phyloP scores from a whole-genome alignment of 35 echinoderm and acorn worm species.

The Nesometra sesokonis region DNA sequence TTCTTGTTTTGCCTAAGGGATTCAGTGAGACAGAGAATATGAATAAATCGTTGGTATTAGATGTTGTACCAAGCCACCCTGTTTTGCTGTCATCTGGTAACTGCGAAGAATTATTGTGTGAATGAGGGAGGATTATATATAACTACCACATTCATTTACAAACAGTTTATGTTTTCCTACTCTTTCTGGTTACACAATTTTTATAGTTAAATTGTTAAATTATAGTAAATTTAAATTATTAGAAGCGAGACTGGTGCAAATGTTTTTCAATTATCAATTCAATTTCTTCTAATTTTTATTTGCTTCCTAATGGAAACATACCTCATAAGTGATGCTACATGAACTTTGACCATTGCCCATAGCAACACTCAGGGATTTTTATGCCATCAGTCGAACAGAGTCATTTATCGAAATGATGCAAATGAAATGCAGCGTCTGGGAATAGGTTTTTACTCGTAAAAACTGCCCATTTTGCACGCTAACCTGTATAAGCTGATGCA shows the following conservation, averaged over 20 bases:
- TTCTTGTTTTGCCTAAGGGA: not conserved
- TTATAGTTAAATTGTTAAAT: not conserved
- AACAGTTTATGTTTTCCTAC: not conserved
- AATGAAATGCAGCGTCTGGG: not conserved
- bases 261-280: not conserved
- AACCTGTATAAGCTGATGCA: not conserved
- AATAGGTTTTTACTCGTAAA: slow-evolving; percentile 1
- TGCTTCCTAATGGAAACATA: not conserved
- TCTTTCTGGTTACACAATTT: not conserved
- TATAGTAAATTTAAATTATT: not conserved
- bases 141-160: not conserved
- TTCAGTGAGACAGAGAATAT: not conserved
- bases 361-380: not conserved
- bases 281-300: not conserved
- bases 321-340: not conserved
- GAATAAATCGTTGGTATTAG: not conserved
- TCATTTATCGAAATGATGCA: not conserved
- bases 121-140: not conserved
- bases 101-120: not conserved
- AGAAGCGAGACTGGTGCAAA: not conserved
- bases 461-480: not conserved
- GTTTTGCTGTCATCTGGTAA: not conserved
- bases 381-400: not conserved
- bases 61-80: not conserved
- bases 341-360: not conserved